Percentiles rank a stretch among this genome's conserved stretches.
Evolutionary conservation across 2,888 invertebrate species (phyloP).

Genomic region (Agrochola circellaris): DNA sequence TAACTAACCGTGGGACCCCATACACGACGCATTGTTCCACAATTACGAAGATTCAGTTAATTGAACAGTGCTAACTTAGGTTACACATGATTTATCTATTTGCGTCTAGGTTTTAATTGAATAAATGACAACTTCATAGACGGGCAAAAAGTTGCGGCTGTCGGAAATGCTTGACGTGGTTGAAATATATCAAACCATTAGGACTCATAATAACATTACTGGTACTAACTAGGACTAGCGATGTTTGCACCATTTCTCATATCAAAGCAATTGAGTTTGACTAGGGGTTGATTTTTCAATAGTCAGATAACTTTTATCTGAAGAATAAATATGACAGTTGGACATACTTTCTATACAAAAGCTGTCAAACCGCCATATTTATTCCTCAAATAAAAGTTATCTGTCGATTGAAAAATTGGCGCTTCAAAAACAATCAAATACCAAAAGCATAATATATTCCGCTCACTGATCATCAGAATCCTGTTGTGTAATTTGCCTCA

Average conservation of each 20-base stretch:
- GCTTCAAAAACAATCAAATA: background rate
- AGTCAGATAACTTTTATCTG: too few relatives aligned
- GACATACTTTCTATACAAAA: too few relatives aligned
- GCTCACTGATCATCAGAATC: constrained; percentile 3
- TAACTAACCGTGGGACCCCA: constrained; percentile 74
- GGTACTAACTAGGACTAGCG: background rate
- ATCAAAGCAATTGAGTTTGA: background rate
- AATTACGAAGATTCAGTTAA: constrained; percentile 60
- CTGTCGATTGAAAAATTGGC: too few relatives aligned
- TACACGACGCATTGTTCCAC: constrained; percentile 71
- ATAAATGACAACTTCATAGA: constrained; percentile 52
- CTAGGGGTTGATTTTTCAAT: too few relatives aligned
- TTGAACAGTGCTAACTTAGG: constrained; percentile 47
- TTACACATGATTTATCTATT: constrained; percentile 49
- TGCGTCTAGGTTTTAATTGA: constrained; percentile 43
- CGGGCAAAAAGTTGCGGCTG: constrained; percentile 27
- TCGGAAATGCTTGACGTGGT: constrained; percentile 14
- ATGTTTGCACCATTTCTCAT: background rate
- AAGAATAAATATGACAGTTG: too few relatives aligned
- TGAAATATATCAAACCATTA: constrained; percentile 6
- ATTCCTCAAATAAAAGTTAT: too few relatives aligned
- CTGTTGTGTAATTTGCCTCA: background rate
- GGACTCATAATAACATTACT: background rate
- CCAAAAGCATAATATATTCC: background rate
- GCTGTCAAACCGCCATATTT: too few relatives aligned